phyloP scores from a whole-genome alignment of 2,113 vertebrate genomes.

The Centropus unirufus region DNA sequence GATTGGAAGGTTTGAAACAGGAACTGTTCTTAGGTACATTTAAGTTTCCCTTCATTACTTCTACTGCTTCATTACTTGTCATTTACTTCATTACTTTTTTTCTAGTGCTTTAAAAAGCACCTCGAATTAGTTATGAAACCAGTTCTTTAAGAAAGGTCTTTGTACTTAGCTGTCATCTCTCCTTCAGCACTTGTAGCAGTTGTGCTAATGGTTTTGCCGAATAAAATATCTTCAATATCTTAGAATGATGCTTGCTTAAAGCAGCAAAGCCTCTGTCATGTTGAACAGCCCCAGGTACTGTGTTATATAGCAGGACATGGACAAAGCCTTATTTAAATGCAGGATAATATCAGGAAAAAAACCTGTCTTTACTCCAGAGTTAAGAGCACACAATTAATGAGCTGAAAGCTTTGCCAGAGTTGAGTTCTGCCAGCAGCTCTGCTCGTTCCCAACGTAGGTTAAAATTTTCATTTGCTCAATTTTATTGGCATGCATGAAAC shows the following conservation, averaged over 20 bases:
- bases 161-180: neutral
- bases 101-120: neutral
- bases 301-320: neutral
- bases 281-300: neutral
- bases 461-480: fast-evolving
- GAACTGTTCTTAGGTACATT: neutral
- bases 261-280: neutral
- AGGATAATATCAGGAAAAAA: neutral
- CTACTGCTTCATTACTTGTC: neutral
- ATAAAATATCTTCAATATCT: neutral
- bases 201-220: neutral
- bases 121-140: slow-evolving; percentile 11
- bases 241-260: neutral
- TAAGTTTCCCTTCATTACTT: neutral
- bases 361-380: neutral
- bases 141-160: neutral
- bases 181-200: neutral
- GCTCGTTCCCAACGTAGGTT: neutral
- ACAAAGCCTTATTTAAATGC: neutral
- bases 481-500: neutral
- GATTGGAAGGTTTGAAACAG: neutral
- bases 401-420: neutral
- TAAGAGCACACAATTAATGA: neutral
- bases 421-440: neutral
- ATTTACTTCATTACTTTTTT: neutral